Percentiles rank a stretch among this genome's conserved stretches.
These are phyloP conservation scores for Burhinus bistriatus DNA, from an alignment of 2,113 vertebrate species.

Conservation along the genomic window DNA sequence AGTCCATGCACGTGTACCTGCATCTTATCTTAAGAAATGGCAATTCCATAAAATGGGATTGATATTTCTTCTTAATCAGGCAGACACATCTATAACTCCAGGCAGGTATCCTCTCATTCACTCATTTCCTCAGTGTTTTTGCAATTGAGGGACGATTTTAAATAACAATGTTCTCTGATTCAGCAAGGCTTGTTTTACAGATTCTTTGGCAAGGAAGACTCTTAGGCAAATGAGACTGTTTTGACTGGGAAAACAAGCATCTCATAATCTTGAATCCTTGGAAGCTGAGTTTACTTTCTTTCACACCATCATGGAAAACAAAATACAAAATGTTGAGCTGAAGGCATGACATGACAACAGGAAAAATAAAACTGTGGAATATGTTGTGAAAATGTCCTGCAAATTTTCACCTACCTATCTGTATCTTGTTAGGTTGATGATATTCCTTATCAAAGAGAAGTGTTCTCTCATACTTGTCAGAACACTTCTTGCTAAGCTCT, in stretches of 20 bases:
- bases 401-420: not conserved
- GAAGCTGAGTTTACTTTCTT: not conserved
- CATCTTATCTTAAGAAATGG: not conserved
- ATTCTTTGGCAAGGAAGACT: not conserved
- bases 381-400: not conserved
- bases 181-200: not conserved
- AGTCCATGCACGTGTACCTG: not conserved
- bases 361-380: not conserved
- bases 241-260: not conserved
- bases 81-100: not conserved
- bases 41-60: not conserved
- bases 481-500: not conserved
- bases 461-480: not conserved
- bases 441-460: not conserved
- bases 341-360: fast-evolving
- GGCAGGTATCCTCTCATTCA: not conserved
- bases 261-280: not conserved
- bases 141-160: not conserved
- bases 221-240: not conserved
- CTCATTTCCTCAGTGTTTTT: not conserved
- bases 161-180: not conserved
- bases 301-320: not conserved
- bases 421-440: not conserved
- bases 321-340: not conserved
- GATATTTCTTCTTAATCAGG: not conserved